Evolutionary conservation across 2,113 vertebrate genomes (phyloP), one percentile per base, ranked within the genome.

Genomic region (Ellobius talpinus): DNA sequence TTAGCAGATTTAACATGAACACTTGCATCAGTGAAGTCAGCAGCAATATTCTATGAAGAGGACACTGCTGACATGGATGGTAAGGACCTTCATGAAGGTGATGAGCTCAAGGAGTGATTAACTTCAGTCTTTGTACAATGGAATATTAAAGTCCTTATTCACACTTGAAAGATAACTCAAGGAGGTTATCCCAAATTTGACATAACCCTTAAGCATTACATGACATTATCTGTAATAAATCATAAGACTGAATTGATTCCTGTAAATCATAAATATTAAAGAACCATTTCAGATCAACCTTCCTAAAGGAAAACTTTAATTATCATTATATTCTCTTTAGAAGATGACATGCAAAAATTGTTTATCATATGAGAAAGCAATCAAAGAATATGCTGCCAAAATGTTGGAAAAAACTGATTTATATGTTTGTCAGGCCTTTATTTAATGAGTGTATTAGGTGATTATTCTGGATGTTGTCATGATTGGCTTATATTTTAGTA

Each of bases 281-380:
- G 29, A 93, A 78, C 2, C 23, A 72, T 58, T 86, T 96, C 47
- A 90, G 42, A 95, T 92, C 55, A 85, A 86, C 29, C 42, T 85
- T 61, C 8, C 63, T 81, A 63, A 42, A 94, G 8, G 23, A 96
- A 94, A 10, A 93, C 8, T 29, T 86, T 92, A 76, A 95, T 92
- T 97, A 87, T 89, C 33, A 91, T 94, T 74, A 77, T 94, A 61
- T 73, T 97, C 42, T 92, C 21, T 24, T 65, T 14, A 72, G 66
- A 81, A 95, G 8, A 81, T 88, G 42, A 52, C 89, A 97, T 47
- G 81, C 39, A 45, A 94, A 94, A 77, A 61, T 78, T 87, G 50
- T 68, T 91, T 94, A 87, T 24, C 73, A 96, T 55, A 70, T 11
- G 45, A 94, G 94, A 94, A 94, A 73, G 10, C 36, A 96, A 93